These are phyloP conservation scores for Mesorhabditis spiculigera DNA, from an alignment of 2,888 invertebrate species.

Conservation along the genomic window DNA sequence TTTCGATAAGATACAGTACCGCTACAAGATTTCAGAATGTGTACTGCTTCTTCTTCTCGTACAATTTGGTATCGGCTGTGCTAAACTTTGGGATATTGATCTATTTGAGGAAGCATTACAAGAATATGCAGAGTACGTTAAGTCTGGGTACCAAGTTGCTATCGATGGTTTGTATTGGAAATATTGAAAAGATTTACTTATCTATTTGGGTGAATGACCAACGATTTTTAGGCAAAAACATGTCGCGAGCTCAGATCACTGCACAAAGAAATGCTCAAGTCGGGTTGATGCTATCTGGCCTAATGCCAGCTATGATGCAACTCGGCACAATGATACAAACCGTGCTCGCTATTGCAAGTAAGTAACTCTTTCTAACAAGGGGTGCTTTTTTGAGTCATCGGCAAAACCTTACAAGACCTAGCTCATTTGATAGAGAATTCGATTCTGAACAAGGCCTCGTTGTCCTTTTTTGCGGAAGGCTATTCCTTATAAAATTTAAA, in stretches of 20 bases:
- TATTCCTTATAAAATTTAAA: too few relatives aligned
- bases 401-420: too few relatives aligned
- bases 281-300: background rate
- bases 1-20: background rate
- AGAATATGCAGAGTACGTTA: background rate
- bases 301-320: background rate
- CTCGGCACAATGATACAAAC: background rate
- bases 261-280: slow-evolving; percentile 1
- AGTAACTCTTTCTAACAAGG: background rate
- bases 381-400: too few relatives aligned
- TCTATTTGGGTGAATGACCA: too few relatives aligned
- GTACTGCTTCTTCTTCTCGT: background rate
- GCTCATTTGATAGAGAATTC: too few relatives aligned
- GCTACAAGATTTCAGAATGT: background rate
- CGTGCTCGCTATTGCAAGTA: background rate
- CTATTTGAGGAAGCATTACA: background rate
- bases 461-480: too few relatives aligned
- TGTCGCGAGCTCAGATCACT: background rate
- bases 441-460: too few relatives aligned
- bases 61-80: background rate
- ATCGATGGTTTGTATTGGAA: background rate
- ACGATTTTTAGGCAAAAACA: background rate
- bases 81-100: background rate
- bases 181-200: background rate
- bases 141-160: background rate